Conservation (phyloP, 2,113 vertebrate genomes). For the Puntigrus tetrazona region DNA sequence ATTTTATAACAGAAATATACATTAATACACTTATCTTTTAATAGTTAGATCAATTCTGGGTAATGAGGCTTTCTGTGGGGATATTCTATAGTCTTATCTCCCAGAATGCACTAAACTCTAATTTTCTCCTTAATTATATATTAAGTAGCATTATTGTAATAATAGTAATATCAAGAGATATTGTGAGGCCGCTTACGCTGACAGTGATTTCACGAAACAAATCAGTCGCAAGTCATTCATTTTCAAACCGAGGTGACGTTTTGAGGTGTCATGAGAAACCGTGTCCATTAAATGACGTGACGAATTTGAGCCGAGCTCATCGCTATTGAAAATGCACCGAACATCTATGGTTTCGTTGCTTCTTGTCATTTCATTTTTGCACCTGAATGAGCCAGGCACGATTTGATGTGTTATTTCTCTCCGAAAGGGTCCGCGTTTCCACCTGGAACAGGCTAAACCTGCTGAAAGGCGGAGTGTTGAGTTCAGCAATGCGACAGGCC, state of each 20-base stretch:
- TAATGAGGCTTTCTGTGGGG: not conserved
- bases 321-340: not conserved
- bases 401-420: not conserved
- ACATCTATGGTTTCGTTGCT: not conserved
- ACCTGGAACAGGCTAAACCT: conserved; percentile 96
- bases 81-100: not conserved
- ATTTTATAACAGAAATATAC: no score
- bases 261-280: not conserved
- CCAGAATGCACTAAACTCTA: not conserved
- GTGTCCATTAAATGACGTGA: not conserved
- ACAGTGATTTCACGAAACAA: not conserved
- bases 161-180: no score
- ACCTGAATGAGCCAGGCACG: no score
- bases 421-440: conserved; percentile 88
- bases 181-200: not conserved
- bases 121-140: not conserved
- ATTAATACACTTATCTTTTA: no score
- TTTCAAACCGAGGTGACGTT: not conserved
- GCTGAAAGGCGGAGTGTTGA: conserved; percentile 85
- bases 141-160: no score
- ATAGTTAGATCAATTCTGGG: not conserved
- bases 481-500: conserved; percentile 86
- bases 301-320: not conserved
- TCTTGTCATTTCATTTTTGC: not conserved
- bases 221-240: not conserved